Base-by-base conservation (phyloP, 2,797 vertebrate genomes). In the Miichthys miiuy region DNA sequence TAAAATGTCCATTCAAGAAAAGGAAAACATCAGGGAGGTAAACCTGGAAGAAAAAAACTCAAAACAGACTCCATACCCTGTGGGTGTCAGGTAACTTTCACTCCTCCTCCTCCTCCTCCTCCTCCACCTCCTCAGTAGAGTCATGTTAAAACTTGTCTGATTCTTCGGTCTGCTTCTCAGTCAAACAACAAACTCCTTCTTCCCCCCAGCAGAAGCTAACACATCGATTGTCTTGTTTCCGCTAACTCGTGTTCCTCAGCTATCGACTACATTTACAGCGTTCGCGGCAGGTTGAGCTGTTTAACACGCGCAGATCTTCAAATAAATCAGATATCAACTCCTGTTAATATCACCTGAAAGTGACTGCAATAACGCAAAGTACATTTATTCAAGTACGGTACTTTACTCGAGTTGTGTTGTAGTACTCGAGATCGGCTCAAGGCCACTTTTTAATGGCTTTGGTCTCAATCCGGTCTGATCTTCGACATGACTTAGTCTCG, bases 81-180 rank as follows among this genome's bases (percentile, higher is more conserved):
- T 0, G 12, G 47, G 72, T 75, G 65, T 80, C 66, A 16, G 67
- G 51, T 77, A 76, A 86, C 87, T 80, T 87, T 88, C 86, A 65
- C 82, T 87, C 80, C 75, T 68, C 69, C 69, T 54, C 51, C 20
- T 38, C 27, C 54, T 66, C 64, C 50, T 52, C 21, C 25, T 57
- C 55, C 27, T 57, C 52, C 55, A 50, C 38, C 27, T 58, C 50
- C 21, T 69, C 25, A 3, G 0, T 3, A 1, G 13, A 58, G 52
- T 78, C 82, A 0, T 86, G 88, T 79, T 68, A 12, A 8, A 27
- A 85, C 91, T 73, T 1, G 91, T 80, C 83, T 13, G n/a, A 71
- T 55, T 56, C 70, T 76, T 55, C 16, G 9, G 6, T 70, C 70
- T 65, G 74, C 42, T 65, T 50, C 81, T 44, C 41, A 42, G 56